These are phyloP conservation scores for Hiodon tergisus DNA, from an alignment of 2,113 vertebrate genomes.

Conservation along the genomic window DNA sequence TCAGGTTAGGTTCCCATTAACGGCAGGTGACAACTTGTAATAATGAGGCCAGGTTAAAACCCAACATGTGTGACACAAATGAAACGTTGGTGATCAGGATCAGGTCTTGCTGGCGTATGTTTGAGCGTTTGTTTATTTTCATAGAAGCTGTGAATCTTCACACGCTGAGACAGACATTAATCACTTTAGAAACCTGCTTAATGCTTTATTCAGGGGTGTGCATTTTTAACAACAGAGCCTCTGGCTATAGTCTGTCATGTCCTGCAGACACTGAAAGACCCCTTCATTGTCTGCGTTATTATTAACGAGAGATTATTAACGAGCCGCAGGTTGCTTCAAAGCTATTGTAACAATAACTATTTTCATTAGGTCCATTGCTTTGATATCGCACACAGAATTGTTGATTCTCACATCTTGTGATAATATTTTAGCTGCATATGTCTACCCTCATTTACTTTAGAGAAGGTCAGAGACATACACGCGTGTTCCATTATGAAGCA, in stretches of 20 bases:
- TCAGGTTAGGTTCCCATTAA: too few relatives aligned
- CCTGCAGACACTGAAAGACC: slow-evolving; percentile 51
- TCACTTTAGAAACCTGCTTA: slow-evolving; percentile 46
- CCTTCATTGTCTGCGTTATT: slow-evolving; percentile 62
- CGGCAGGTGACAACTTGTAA: too few relatives aligned
- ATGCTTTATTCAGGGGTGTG: slow-evolving; percentile 53
- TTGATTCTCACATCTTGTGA: slow-evolving; percentile 27
- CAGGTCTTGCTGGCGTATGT: not conserved
- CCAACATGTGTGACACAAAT: too few relatives aligned
- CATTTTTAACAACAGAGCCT: slow-evolving; percentile 62
- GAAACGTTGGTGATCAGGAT: too few relatives aligned
- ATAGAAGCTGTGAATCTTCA: not conserved
- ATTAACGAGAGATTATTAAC: slow-evolving; percentile 57
- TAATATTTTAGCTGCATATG: slow-evolving; percentile 35
- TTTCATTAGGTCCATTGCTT: slow-evolving; percentile 63
- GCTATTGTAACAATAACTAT: slow-evolving; percentile 54
- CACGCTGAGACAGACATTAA: not conserved
- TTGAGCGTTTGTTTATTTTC: not conserved
- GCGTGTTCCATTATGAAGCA: not conserved
- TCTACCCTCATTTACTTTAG: slow-evolving; percentile 34
- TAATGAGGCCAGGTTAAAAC: too few relatives aligned
- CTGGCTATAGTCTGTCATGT: slow-evolving; percentile 57
- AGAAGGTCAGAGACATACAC: not conserved
- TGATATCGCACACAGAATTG: slow-evolving; percentile 42
- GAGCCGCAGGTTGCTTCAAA: slow-evolving; percentile 59